Evolutionary conservation across 2,888 invertebrate species (phyloP).

Genomic region (Caenorhabditis sp.): DNA sequence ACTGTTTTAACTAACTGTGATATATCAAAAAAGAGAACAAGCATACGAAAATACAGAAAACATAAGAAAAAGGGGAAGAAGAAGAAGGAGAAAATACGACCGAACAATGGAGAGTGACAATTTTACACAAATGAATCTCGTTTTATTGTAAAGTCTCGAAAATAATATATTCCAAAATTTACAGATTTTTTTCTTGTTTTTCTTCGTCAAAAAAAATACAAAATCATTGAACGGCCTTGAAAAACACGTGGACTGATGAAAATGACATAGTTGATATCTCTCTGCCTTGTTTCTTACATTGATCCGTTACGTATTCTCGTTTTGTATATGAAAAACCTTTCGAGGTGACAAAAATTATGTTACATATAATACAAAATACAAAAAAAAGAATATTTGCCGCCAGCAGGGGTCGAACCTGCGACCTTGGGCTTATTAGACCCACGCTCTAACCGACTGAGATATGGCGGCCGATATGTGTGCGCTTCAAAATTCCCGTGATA

Average conservation of each 20-base stretch:
- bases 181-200: not conserved
- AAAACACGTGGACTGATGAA: not conserved
- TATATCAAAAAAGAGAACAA: not conserved
- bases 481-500: not conserved
- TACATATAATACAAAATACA: not conserved
- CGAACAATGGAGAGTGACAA: not conserved
- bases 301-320: not conserved
- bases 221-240: not conserved
- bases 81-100: not conserved
- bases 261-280: not conserved
- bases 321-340: not conserved
- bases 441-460: conserved; percentile 70
- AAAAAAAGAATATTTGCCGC: conserved; percentile 55
- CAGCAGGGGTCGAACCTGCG: conserved; percentile 70
- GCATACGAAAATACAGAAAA: not conserved
- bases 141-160: conserved; percentile 1
- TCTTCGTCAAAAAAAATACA: not conserved
- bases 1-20: not conserved
- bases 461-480: conserved; percentile 33
- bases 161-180: not conserved
- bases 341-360: not conserved
- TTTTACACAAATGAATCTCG: not conserved
- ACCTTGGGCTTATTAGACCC: conserved; percentile 71
- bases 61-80: not conserved
- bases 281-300: not conserved